phyloP scores from a whole-genome alignment of 2,888 invertebrate genomes.

The Pandemis cinnamomeana region DNA sequence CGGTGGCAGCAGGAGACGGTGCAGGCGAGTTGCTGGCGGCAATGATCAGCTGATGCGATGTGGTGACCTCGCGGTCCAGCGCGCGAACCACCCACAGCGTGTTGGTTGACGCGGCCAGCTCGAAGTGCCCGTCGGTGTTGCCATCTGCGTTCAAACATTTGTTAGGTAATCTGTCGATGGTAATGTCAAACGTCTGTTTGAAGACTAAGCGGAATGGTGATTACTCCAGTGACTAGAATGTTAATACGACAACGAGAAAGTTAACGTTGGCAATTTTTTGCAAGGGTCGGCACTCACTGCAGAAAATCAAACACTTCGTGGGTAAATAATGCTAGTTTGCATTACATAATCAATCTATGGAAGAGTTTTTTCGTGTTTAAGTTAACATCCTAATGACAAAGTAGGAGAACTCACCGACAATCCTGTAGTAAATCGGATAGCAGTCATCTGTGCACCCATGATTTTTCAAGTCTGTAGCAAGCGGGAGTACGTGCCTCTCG shows the following conservation, averaged over 20 bases:
- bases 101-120: conserved; percentile 65
- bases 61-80: conserved; percentile 74
- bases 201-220: neutral
- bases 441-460: conserved; percentile 68
- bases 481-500: conserved; percentile 63
- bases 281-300: too few species aligned
- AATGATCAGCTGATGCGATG: conserved; percentile 70
- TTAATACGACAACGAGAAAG: too few species aligned
- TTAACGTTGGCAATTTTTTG: too few species aligned
- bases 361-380: too few species aligned
- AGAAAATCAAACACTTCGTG: neutral
- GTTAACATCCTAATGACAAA: too few species aligned
- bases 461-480: conserved; percentile 79
- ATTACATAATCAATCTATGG: too few species aligned
- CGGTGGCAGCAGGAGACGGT: conserved; percentile 53
- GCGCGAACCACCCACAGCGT: conserved; percentile 61
- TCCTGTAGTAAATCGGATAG: conserved; percentile 73
- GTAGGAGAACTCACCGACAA: conserved; percentile 64
- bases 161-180: too few species aligned
- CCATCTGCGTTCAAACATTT: conserved; percentile 56
- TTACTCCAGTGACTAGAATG: too few species aligned
- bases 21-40: conserved; percentile 77
- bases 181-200: too few species aligned
- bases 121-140: conserved; percentile 64
- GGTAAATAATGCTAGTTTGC: too few species aligned